phyloP scores from a whole-genome alignment of 2,113 vertebrate genomes.

The Lepus timidus region DNA sequence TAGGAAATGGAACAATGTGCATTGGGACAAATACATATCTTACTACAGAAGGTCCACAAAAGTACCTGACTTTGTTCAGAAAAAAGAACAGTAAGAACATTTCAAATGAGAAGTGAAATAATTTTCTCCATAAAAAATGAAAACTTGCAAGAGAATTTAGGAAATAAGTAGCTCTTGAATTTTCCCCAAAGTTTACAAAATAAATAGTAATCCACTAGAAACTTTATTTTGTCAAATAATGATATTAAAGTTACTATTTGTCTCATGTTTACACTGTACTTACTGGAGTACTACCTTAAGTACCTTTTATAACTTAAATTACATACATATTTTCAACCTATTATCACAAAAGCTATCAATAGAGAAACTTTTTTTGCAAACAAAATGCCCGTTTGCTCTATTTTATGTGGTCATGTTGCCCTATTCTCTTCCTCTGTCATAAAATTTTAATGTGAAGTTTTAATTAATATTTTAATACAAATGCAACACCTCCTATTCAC shows the following conservation, averaged over 20 bases:
- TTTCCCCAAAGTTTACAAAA: conserved; percentile 34
- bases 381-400: conserved; percentile 47
- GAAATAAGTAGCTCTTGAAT: conserved; percentile 37
- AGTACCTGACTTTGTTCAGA: background rate
- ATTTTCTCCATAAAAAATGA: background rate
- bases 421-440: conserved; percentile 42
- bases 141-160: conserved; percentile 21
- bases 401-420: conserved; percentile 23
- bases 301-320: conserved; percentile 45
- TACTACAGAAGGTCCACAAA: background rate
- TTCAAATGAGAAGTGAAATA: conserved; percentile 26
- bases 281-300: conserved; percentile 4
- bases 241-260: conserved; percentile 57
- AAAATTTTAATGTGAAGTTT: conserved; percentile 70
- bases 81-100: background rate
- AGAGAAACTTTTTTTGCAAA: background rate
- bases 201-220: conserved; percentile 15
- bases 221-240: conserved; percentile 31
- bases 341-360: conserved; percentile 18
- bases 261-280: conserved; percentile 27
- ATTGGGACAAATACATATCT: background rate
- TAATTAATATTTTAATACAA: conserved; percentile 68
- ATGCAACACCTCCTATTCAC: background rate
- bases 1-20: background rate
- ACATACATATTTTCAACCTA: background rate